phyloP scores from a whole-genome alignment of 2,113 vertebrate species.

The Danio rerio region GRCz12tu NC_133178.1:39862501-39863000 shows the following conservation, averaged over 20 bases:
- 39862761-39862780: constrained; percentile 86
- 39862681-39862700: constrained; percentile 3
- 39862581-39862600: too few species aligned
- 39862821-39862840: constrained; percentile 90
- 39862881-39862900: constrained; percentile 85
- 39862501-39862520: too few species aligned
- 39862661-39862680: too few species aligned
- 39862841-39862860: constrained; percentile 80
- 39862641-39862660: too few species aligned
- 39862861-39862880: constrained; percentile 87
- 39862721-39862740: constrained; percentile 67
- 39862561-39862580: too few species aligned
- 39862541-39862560: too few species aligned
- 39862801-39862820: constrained; percentile 90
- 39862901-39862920: constrained; percentile 81
- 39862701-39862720: constrained; percentile 78
- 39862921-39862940: constrained; percentile 95
- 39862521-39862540: too few species aligned
- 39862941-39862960: constrained; percentile 92
- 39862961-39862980: background rate
- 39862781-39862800: constrained; percentile 89
- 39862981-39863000: background rate
- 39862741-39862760: constrained; percentile 85
- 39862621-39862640: too few species aligned
- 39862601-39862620: too few species aligned